A percentile compares a stretch with the other conserved stretches of the same genome.
These are phyloP conservation scores for Apantesis nais DNA, from an alignment of 2,888 invertebrate species.

Conservation along the genomic window DNA sequence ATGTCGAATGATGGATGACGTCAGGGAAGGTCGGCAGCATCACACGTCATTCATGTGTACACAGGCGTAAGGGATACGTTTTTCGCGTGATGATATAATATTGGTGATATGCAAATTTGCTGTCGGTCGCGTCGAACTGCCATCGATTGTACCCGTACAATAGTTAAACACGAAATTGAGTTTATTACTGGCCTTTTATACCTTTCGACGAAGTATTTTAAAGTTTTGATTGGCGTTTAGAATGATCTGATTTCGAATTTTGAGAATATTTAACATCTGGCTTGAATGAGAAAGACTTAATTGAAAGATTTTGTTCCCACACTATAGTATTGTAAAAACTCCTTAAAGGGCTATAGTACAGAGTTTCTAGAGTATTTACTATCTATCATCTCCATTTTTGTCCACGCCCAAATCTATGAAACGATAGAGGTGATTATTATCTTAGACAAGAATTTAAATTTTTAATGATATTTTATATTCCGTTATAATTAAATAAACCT, in stretches of 20 bases:
- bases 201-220: neutral
- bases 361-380: neutral
- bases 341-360: too few species aligned
- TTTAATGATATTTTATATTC: too few species aligned
- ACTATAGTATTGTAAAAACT: neutral
- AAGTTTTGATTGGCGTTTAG: neutral
- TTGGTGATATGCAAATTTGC: constrained; percentile 85
- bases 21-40: constrained; percentile 85
- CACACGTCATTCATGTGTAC: constrained; percentile 86
- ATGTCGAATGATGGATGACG: constrained; percentile 85
- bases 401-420: neutral
- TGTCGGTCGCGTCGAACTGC: constrained; percentile 70
- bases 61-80: constrained; percentile 86
- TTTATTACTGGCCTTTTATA: constrained; percentile 46
- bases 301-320: neutral
- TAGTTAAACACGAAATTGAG: constrained; percentile 38
- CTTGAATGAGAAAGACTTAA: neutral
- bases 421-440: too few species aligned
- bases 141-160: constrained; percentile 49
- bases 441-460: too few species aligned
- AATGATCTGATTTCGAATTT: neutral
- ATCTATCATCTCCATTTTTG: neutral
- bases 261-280: neutral
- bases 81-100: constrained; percentile 86
- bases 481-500: too few species aligned